Base-by-base conservation (phyloP, 1,140 invertebrate genomes). In the Leptopilina clavipes region DNA sequence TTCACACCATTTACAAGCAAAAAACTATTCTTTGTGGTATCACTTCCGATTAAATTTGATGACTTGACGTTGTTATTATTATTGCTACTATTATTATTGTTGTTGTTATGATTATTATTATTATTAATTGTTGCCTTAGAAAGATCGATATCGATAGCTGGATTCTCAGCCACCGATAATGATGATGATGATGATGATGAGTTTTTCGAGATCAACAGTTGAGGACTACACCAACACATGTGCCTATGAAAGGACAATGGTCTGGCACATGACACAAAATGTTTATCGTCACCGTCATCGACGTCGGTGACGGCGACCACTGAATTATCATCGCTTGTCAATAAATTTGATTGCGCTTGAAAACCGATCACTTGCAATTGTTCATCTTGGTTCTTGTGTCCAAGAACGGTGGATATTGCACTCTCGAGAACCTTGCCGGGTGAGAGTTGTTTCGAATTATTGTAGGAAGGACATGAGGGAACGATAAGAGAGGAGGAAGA, bases 231-330 rank as follows among this genome's bases (percentile, higher is more conserved):
- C 86, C 90, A 90, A 83, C 92, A 93, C 80, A 92, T 81, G 73
- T 92, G 81, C 18, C 86, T 85, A 83, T 92, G 92, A 79, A 91
- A 92, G 31, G 92, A 92, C 54, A 90, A 77, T 43, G 90, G 85
- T 73, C 91, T 86, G 72, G 92, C 92, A 85, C 92, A 93, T 70
- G 70, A 70, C 25, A 25, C 73, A 22, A 25, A 72, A 59, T 43
- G 14, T 52, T 45, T 22, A n/a, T 43, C 14, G 17, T 37, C 70
- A 70, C 5, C 17, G 40, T 11, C 37, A 18, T 48, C 31, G 19
- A 70, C n/a, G n/a, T n/a, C n/a, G n/a, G n/a, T n/a, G 11, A 3
- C 44, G 14, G 37, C n/a, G n/a, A n/a, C n/a, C n/a, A n/a, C n/a
- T n/a, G 14, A 44, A 45, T 52, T 25, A 14, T 54, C 10, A n/a